Evolutionary conservation across 2,888 invertebrate species (phyloP).

Genomic region (Physocephala rufipes): DNA sequence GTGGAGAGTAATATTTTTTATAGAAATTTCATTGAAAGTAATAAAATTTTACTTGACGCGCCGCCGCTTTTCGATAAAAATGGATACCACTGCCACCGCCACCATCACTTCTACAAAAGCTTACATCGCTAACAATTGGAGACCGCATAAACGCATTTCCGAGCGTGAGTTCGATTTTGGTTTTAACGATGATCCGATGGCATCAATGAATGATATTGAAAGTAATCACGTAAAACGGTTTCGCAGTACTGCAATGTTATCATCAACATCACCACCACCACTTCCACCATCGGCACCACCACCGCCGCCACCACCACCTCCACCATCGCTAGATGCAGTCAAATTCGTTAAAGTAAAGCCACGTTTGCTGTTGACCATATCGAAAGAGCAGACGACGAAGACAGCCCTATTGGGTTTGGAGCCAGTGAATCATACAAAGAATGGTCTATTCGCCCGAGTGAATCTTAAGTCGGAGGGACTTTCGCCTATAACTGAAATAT

Average conservation of each 20-base stretch:
- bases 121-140: slow-evolving; percentile 25
- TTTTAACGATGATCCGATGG: slow-evolving; percentile 30
- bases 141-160: slow-evolving; percentile 39
- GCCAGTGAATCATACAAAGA: too few species aligned
- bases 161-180: slow-evolving; percentile 36
- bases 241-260: slow-evolving; percentile 31
- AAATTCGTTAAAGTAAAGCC: slow-evolving; percentile 16
- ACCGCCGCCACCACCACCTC: too few species aligned
- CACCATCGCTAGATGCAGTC: background rate
- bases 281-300: too few species aligned
- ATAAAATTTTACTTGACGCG: background rate
- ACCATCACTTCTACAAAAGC: slow-evolving; percentile 11
- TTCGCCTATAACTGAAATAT: slow-evolving; percentile 44
- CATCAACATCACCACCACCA: too few species aligned
- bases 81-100: slow-evolving; percentile 36
- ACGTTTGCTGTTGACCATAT: slow-evolving; percentile 24
- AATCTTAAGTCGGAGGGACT: slow-evolving; percentile 21
- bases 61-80: slow-evolving; percentile 13
- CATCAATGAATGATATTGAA: slow-evolving; percentile 16
- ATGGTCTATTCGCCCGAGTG: slow-evolving; percentile 27
- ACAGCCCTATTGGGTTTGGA: slow-evolving; percentile 6
- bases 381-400: slow-evolving; percentile 33
- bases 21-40: too few species aligned
- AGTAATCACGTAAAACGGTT: slow-evolving; percentile 41
- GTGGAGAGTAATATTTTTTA: background rate